Percentiles rank a stretch among this genome's conserved stretches.
phyloP scores from a whole-genome alignment of 2,797 vertebrate species.

The Acridotheres tristis region DNA sequence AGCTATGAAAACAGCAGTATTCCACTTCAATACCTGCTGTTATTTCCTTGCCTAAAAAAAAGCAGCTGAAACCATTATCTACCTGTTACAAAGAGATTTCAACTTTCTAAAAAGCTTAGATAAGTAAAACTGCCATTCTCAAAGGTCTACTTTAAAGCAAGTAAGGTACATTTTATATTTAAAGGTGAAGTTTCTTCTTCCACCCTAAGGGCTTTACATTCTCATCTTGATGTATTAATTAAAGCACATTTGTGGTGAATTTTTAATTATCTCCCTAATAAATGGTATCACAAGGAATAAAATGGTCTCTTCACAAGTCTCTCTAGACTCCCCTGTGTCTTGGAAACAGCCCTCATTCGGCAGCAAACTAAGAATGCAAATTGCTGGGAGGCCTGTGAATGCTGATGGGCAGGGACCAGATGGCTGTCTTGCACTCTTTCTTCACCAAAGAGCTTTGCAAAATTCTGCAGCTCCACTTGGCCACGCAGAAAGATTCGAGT shows the following conservation, averaged over 20 bases:
- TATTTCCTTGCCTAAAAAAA: constrained; percentile 28
- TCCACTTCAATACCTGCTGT: background rate
- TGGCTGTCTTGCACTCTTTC: background rate
- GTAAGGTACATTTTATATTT: constrained; percentile 44
- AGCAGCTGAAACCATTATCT: constrained; percentile 38
- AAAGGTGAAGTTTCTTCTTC: constrained; percentile 51
- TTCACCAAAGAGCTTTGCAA: background rate
- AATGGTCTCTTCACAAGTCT: constrained; percentile 34
- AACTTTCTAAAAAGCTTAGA: constrained; percentile 61
- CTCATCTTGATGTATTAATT: constrained; percentile 60
- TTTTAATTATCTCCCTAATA: constrained; percentile 67
- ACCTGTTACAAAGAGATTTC: constrained; percentile 33
- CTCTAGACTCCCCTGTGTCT: background rate
- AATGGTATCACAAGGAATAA: constrained; percentile 57
- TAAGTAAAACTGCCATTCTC: constrained; percentile 51
- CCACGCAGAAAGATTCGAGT: background rate
- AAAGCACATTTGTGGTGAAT: constrained; percentile 43
- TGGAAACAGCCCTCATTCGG: background rate
- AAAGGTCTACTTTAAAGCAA: constrained; percentile 44
- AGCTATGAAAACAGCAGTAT: constrained; percentile 26
- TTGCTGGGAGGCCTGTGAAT: background rate
- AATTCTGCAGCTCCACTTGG: background rate
- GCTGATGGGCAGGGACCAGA: constrained; percentile 4
- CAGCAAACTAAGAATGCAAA: background rate
- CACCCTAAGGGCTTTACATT: constrained; percentile 50